Percentiles rank a stretch among this genome's conserved stretches.
Evolutionary conservation across 2,797 vertebrate species (phyloP).

Genomic region (Eremophila alpestris): DNA sequence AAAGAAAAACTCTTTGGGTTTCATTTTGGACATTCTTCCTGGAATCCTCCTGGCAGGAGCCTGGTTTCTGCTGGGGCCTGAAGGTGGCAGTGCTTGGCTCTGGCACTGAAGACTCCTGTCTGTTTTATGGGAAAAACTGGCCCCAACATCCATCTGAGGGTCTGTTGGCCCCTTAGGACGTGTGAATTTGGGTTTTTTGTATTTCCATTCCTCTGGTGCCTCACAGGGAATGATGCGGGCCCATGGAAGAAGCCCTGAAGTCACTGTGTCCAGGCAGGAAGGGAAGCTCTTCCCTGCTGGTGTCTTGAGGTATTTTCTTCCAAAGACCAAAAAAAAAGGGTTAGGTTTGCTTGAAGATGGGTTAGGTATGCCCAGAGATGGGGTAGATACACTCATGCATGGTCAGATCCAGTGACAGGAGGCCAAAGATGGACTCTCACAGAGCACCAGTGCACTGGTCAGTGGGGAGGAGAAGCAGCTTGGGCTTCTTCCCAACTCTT

Average conservation of each 20-base stretch:
- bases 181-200: neutral
- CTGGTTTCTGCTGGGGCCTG: neutral
- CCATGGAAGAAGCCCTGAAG: neutral
- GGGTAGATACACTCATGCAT: accelerated
- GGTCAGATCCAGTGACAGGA: neutral
- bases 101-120: neutral
- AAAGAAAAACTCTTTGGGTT: neutral
- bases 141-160: neutral
- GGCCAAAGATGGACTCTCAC: neutral
- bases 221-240: neutral
- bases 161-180: neutral
- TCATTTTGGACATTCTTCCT: neutral
- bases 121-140: neutral
- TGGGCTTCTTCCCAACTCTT: neutral
- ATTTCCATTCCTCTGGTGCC: neutral
- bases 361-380: neutral
- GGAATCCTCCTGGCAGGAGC: neutral
- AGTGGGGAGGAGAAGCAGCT: neutral
- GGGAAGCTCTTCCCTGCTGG: neutral
- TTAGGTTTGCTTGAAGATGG: neutral
- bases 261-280: neutral
- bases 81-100: accelerated
- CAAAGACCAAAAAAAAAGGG: neutral
- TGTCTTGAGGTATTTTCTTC: neutral
- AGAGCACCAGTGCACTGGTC: neutral